Percentiles rank a stretch among this genome's conserved stretches.
Evolutionary conservation across 2,797 vertebrate species (phyloP).

Genomic region (Helicolenus hilgendorfi): DNA sequence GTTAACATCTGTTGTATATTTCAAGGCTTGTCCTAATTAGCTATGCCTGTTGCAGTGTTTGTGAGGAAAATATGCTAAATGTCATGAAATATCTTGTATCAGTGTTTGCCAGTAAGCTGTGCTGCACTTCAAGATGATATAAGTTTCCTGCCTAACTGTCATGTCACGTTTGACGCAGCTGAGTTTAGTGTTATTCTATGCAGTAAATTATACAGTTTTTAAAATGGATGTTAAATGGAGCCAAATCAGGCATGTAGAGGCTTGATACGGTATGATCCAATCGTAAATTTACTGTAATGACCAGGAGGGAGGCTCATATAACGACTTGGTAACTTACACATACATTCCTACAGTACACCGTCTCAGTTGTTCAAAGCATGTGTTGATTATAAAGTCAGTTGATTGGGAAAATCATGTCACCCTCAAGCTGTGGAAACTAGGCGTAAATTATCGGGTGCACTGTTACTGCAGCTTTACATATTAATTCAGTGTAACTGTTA

Average conservation of each 20-base stretch:
- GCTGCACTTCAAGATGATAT: neutral
- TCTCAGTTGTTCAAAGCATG: slow-evolving; percentile 4
- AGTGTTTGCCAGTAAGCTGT: neutral
- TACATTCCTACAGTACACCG: neutral
- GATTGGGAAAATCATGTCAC: neutral
- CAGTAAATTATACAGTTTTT: slow-evolving; percentile 7
- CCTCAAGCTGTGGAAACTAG: slow-evolving; percentile 15
- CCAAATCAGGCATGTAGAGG: neutral
- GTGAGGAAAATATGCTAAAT: slow-evolving; percentile 12
- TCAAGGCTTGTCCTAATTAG: neutral
- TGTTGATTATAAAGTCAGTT: neutral
- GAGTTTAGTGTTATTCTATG: slow-evolving; percentile 9
- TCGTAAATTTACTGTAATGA: slow-evolving; percentile 11
- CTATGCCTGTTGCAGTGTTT: neutral
- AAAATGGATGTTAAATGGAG: slow-evolving; percentile 16
- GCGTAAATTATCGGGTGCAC: neutral
- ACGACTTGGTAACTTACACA: neutral
- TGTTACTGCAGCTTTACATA: neutral
- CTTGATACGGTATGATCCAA: slow-evolving; percentile 5
- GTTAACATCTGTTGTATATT: slow-evolving; percentile 17
- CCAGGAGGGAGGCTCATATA: neutral
- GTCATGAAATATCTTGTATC: neutral
- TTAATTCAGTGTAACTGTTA: neutral
- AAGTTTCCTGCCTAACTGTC: neutral
- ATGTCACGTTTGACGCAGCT: neutral